Evolutionary conservation across 2,888 invertebrate species (phyloP), one percentile per base, ranked within the genome.

Genomic region (Lepidochitona cinerea): DNA sequence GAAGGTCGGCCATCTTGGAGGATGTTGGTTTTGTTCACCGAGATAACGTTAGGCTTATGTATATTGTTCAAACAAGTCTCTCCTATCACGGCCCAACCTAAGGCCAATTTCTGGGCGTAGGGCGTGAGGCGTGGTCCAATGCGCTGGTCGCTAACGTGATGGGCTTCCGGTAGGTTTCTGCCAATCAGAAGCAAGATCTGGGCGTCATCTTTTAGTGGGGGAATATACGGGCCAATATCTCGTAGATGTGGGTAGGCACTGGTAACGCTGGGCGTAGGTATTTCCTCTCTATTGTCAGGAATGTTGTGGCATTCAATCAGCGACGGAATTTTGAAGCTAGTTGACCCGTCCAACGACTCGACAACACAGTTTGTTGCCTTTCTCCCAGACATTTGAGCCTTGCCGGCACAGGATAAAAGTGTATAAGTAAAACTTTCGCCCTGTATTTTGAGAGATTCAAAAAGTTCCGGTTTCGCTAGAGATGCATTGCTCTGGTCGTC

Each of bases 401-500:
- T 72, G 14, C 81, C 78, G 37, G 72, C 35, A 36, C 81, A 80
- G 4, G 80, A 73, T 9, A 73, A 67, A 26, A 81, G 52, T 4
- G 66, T 36, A 37, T 73, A 81, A 0, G 52, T 35, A 3, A 49
- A 26, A 4, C 37, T 18, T 9, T 70, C 67, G 23, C 68, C 29
- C 2, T 72, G 7, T 0, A 70, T 59, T 6, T 67, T 49, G 33
- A 81, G 36, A 1, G 26, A 26, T 6, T 74, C 77, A 53, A 81
- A 79, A 23, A 81, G 67, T 14, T 72, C 64, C 32, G 73, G 18
- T n/a, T 54, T 67, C 5, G 74, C 78, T 26, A 79, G 36, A 6
- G 77, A 67, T 23, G 67, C 23, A 35, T 78, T 79, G 68, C 79
- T 81, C 37, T 81, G 81, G 52, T 81, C 79, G 37, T 80, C 81